Percentiles rank a stretch among this genome's conserved stretches.
Conservation (phyloP, 92 coral and sea anemone species). For the Phenganax marumi region DNA sequence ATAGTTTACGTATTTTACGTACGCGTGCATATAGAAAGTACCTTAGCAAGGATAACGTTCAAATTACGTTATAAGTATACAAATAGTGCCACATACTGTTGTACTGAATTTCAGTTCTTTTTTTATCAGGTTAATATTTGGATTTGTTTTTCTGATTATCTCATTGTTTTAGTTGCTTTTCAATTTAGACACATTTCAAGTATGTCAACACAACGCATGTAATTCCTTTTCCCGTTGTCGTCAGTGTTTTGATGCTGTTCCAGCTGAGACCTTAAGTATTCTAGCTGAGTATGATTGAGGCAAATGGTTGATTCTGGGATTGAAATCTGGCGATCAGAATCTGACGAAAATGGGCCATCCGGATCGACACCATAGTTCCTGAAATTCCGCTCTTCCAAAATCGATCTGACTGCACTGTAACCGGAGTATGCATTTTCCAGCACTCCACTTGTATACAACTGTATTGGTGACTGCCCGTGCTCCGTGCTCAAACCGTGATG, state of each 20-base stretch:
- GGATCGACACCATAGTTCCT: slow-evolving; percentile 47
- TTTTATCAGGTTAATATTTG: too few relatives aligned
- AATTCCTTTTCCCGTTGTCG: slow-evolving; percentile 13
- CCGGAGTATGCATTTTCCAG: slow-evolving; percentile 37
- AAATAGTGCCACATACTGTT: too few relatives aligned
- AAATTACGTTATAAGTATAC: too few relatives aligned
- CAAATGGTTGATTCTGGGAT: slow-evolving; percentile 47
- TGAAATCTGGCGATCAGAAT: slow-evolving; percentile 50
- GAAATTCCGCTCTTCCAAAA: background rate
- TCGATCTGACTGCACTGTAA: background rate
- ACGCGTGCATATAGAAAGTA: too few relatives aligned
- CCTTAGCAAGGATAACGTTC: too few relatives aligned
- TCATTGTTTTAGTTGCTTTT: too few relatives aligned
- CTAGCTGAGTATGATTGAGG: slow-evolving; percentile 29
- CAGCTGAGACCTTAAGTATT: slow-evolving; percentile 15
- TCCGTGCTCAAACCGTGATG: slow-evolving; percentile 59
- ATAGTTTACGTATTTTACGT: too few relatives aligned
- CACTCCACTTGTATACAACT: slow-evolving; percentile 36
- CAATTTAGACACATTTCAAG: too few relatives aligned
- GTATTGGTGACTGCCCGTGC: slow-evolving; percentile 48
- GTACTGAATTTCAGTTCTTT: too few relatives aligned
- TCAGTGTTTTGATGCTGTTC: slow-evolving; percentile 46
- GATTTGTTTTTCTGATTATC: too few relatives aligned
- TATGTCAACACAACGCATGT: too few relatives aligned
- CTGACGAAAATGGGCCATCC: slow-evolving; percentile 46